phyloP scores from a whole-genome alignment of 2,113 vertebrate species.

The Plotosus lineatus region DNA sequence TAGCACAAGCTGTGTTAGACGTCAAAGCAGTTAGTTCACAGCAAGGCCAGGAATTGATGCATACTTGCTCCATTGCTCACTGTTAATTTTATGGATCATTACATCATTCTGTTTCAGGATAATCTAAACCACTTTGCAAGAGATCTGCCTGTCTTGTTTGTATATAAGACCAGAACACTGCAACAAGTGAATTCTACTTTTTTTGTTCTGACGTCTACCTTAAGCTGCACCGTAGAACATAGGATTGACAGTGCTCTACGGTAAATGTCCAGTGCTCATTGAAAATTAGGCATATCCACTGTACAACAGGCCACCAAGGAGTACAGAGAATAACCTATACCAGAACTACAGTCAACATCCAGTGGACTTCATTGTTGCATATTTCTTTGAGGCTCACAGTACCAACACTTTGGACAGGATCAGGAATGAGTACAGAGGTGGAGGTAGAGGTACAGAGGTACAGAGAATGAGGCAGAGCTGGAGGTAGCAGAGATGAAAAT shows the following conservation, averaged over 20 bases:
- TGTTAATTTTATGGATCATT: slow-evolving; percentile 36
- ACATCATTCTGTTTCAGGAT: slow-evolving; percentile 23
- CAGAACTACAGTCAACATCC: background rate
- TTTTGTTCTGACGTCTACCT: too few relatives aligned
- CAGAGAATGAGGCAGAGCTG: too few relatives aligned
- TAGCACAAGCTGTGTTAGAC: background rate
- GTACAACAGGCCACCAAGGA: background rate
- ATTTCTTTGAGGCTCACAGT: background rate
- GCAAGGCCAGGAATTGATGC: background rate
- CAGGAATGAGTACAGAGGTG: background rate
- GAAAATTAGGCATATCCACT: background rate
- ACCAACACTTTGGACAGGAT: background rate
- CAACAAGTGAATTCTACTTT: background rate
- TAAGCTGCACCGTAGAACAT: background rate
- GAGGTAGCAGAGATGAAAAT: too few relatives aligned
- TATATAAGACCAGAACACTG: slow-evolving; percentile 15
- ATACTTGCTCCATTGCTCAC: slow-evolving; percentile 12
- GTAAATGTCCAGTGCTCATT: background rate
- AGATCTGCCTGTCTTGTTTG: slow-evolving; percentile 1
- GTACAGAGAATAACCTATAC: background rate
- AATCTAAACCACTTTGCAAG: slow-evolving; percentile 32
- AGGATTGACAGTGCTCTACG: background rate
- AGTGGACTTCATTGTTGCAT: background rate
- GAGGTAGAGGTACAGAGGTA: too few relatives aligned
- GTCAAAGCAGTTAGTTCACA: slow-evolving; percentile 16